Conservation (phyloP, 2,797 vertebrate genomes). For the Dipus sagitta region DNA sequence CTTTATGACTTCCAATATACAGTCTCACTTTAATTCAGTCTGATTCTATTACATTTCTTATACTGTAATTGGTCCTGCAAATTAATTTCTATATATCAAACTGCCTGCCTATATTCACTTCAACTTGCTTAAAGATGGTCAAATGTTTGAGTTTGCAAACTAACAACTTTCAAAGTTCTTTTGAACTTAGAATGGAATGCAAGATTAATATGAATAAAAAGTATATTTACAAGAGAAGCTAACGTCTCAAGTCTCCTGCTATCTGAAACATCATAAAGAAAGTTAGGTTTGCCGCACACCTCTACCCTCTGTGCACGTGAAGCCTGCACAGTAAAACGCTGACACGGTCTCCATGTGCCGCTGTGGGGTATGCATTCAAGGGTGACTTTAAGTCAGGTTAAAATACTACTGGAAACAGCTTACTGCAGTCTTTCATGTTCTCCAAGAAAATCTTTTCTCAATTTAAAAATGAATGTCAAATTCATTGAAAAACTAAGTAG, state of each 20-base stretch:
- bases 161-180: slow-evolving; percentile 86
- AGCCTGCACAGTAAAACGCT: slow-evolving; percentile 87
- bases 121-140: slow-evolving; percentile 83
- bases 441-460: slow-evolving; percentile 73
- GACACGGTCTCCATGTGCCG: slow-evolving; percentile 86
- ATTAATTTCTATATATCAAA: slow-evolving; percentile 77
- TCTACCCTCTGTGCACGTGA: slow-evolving; percentile 87
- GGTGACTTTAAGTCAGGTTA: slow-evolving; percentile 81
- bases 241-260: slow-evolving; percentile 85
- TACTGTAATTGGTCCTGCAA: slow-evolving; percentile 78
- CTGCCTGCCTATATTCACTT: slow-evolving; percentile 83
- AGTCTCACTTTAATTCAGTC: slow-evolving; percentile 79
- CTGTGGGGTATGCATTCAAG: slow-evolving; percentile 83
- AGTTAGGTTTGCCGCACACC: slow-evolving; percentile 87
- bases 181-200: slow-evolving; percentile 87
- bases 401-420: slow-evolving; percentile 79
- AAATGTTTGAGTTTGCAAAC: slow-evolving; percentile 86
- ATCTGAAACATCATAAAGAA: slow-evolving; percentile 89
- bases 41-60: slow-evolving; percentile 78
- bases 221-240: slow-evolving; percentile 92
- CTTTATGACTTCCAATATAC: slow-evolving; percentile 78
- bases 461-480: slow-evolving; percentile 71
- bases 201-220: slow-evolving; percentile 89
- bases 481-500: slow-evolving; percentile 80
- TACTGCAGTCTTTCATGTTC: slow-evolving; percentile 85